Base-by-base conservation (phyloP, 2,797 vertebrate genomes). In the Tenualosa ilisha region DNA sequence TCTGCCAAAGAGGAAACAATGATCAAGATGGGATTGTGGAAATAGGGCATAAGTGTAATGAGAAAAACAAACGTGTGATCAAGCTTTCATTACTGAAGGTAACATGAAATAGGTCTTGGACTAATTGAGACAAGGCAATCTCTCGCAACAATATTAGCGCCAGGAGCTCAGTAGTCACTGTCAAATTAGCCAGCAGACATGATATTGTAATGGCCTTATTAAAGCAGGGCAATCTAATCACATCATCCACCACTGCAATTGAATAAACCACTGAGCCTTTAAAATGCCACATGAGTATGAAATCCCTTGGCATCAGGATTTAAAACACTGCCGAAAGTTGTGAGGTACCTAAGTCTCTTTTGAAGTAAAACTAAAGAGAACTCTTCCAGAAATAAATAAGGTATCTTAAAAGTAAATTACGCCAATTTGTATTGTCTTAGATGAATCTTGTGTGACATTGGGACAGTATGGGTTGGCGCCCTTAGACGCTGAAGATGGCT, bases 101-200 rank as follows among this genome's bases (percentile, higher is more conserved):
- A 79, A 79, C 40, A 79, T 79, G 72, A 79, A 43, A 79, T 43
- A n/a, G 37, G 40, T 40, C 72, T 40, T 46, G 37, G 72, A 20
- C 72, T 79, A 79, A 79, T 79, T 79, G 72, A 46, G 72, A 79
- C 72, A 79, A 79, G 72, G 72, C 72, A 43, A 79, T 79, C 72
- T 40, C 40, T 79, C 72, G 22, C 72, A 79, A 79, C 72, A 79
- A 79, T 46, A 79, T 79, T 79, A 79, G 72, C 7, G 17, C 37
- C 17, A 22, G 31, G 17, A 15, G 65, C 37, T 72, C 65, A 72
- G 72, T 37, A 79, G 37, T 79, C 72, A 46, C 72, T 79, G 72
- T 79, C 72, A 79, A 79, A 79, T 79, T 79, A 79, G 37, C 72
- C 40, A 1, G 72, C 72, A 79, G 72, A 79, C 72, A 79, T 79